Conservation (phyloP, 2,797 vertebrate species). For the Sylvilagus floridanus region DNA sequence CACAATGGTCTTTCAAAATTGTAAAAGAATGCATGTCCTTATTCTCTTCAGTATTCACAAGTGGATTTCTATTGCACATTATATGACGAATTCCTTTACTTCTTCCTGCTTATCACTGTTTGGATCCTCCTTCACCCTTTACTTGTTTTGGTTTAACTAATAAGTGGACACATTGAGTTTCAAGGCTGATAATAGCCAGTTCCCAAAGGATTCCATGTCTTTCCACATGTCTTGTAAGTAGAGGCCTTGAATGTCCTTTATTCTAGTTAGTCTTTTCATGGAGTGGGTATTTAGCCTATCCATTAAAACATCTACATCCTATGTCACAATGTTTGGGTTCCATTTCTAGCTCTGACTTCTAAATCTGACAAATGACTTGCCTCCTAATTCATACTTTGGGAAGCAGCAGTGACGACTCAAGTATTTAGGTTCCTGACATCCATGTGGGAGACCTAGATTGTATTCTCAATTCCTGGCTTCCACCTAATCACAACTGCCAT, state of each 20-base stretch:
- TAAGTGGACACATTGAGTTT: neutral
- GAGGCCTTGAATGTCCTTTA: neutral
- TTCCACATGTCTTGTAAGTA: neutral
- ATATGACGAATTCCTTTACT: neutral
- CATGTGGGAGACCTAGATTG: no score
- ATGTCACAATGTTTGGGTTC: no score
- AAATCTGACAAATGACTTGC: no score
- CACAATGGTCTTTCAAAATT: conserved; percentile 21
- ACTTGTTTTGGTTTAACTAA: neutral
- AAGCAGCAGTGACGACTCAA: no score
- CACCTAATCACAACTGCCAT: no score
- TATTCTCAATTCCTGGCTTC: no score
- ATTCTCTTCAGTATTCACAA: neutral
- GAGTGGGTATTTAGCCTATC: no score
- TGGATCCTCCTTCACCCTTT: neutral
- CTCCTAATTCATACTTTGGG: no score
- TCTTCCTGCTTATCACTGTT: neutral
- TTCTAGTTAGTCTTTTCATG: neutral
- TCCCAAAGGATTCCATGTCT: neutral
- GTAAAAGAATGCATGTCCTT: neutral
- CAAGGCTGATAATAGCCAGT: neutral
- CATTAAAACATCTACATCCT: no score
- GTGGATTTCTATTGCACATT: neutral
- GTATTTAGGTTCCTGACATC: no score
- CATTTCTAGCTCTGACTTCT: no score